phyloP scores from a whole-genome alignment of 1,140 invertebrate genomes.

The Pararge aegeria region DNA sequence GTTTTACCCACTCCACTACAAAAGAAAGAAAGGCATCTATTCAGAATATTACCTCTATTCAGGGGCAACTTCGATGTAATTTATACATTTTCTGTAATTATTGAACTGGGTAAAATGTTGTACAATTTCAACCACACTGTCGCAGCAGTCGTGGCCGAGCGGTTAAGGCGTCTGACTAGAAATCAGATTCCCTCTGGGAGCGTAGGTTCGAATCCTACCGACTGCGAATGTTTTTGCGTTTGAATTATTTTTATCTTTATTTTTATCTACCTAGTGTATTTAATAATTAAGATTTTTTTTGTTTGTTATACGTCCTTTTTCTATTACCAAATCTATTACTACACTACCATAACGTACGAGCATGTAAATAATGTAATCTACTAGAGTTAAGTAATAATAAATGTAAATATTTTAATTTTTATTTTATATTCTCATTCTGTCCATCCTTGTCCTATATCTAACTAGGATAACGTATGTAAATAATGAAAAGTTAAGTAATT shows the following conservation, averaged over 20 bases:
- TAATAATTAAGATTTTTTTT: not conserved
- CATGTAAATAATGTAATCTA: no score
- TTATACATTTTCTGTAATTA: no score
- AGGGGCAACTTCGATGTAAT: no score
- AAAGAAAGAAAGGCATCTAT: not conserved
- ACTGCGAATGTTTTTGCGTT: conserved; percentile 78
- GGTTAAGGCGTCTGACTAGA: conserved; percentile 93
- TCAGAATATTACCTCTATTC: not conserved
- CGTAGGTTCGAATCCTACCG: conserved; percentile 92
- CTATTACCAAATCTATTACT: no score
- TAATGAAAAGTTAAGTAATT: not conserved
- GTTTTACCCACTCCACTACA: conserved; percentile 9
- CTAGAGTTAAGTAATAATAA: no score
- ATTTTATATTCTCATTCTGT: no score
- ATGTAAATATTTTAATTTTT: no score
- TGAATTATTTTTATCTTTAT: not conserved
- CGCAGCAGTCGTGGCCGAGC: conserved; percentile 88
- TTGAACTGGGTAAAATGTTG: not conserved
- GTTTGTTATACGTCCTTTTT: no score
- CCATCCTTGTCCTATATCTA: no score
- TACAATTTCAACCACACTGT: not conserved
- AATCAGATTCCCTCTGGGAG: conserved; percentile 92
- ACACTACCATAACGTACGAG: no score
- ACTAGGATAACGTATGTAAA: no score
- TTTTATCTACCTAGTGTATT: not conserved